Evolutionary conservation across 2,113 vertebrate species (phyloP).

Genomic region (Paradisaea rubra): DNA sequence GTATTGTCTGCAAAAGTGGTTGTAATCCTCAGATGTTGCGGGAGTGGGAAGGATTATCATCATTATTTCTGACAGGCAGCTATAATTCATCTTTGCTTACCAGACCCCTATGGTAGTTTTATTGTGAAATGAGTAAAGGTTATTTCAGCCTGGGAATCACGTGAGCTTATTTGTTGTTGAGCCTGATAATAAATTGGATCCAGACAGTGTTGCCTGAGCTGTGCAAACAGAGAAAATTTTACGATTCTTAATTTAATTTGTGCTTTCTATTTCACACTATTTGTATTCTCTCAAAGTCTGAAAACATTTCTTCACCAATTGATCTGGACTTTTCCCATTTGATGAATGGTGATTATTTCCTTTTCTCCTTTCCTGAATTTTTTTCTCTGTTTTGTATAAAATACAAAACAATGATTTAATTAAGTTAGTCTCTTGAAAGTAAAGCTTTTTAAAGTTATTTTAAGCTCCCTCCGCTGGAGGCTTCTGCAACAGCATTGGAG

Average conservation of each 20-base stretch:
- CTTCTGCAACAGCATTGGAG: constrained; percentile 42
- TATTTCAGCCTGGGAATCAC: neutral
- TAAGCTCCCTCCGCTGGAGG: constrained; percentile 52
- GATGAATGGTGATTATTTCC: constrained; percentile 7
- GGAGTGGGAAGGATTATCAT: constrained; percentile 37
- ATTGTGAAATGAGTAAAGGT: constrained; percentile 44
- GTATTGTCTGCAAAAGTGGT: neutral
- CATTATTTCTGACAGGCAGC: constrained; percentile 49
- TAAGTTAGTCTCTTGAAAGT: constrained; percentile 2
- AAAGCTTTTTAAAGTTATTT: constrained; percentile 11
- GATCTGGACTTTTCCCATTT: neutral
- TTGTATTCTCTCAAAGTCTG: constrained; percentile 19
- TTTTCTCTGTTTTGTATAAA: neutral
- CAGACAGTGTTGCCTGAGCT: constrained; percentile 20
- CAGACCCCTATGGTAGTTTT: constrained; percentile 36
- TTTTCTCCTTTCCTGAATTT: neutral
- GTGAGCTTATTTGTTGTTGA: constrained; percentile 37
- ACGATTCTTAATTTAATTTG: constrained; percentile 45
- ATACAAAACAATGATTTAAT: neutral
- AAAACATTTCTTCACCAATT: neutral
- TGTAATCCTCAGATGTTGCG: neutral
- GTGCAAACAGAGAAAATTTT: neutral
- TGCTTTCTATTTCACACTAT: neutral
- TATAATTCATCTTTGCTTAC: constrained; percentile 43
- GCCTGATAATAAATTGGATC: constrained; percentile 32